These are phyloP conservation scores for Platycercus adscitus DNA, from an alignment of 2,113 vertebrate species.

Conservation along the genomic window DNA sequence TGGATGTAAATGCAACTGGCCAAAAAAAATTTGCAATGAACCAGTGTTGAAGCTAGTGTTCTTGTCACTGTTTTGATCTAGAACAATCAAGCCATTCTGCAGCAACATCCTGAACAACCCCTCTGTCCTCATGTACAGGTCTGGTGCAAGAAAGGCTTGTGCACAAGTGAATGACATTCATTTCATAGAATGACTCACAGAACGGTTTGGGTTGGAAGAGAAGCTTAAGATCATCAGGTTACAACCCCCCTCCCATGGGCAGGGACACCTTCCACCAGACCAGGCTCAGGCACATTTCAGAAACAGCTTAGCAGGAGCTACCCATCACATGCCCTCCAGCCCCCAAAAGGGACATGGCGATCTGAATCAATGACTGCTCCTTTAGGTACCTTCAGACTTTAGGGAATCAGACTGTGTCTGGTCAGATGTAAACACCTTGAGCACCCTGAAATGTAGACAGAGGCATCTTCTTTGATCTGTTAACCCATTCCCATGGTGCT, in stretches of 20 bases:
- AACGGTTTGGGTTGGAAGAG: not conserved
- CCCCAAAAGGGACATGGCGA: not conserved
- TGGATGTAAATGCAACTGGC: not conserved
- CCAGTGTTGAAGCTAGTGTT: not conserved
- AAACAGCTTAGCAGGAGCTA: not conserved
- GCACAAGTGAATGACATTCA: not conserved
- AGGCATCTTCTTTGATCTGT: not conserved
- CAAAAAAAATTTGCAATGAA: not conserved
- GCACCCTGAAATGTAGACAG: not conserved
- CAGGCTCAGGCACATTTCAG: not conserved
- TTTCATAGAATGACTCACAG: not conserved
- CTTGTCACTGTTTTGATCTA: not conserved
- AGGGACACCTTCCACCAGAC: not conserved
- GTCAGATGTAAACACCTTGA: not conserved
- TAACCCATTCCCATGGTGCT: accelerated
- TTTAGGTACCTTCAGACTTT: not conserved
- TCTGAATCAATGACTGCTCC: not conserved
- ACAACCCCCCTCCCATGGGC: not conserved
- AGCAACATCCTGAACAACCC: not conserved
- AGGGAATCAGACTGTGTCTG: not conserved
- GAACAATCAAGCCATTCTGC: not conserved
- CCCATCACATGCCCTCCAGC: not conserved
- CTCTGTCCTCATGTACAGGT: not conserved
- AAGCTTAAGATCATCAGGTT: not conserved
- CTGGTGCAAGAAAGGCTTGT: not conserved